These are phyloP conservation scores for Isichthys henryi DNA, from an alignment of 2,113 vertebrate species.

Conservation along the genomic window DNA sequence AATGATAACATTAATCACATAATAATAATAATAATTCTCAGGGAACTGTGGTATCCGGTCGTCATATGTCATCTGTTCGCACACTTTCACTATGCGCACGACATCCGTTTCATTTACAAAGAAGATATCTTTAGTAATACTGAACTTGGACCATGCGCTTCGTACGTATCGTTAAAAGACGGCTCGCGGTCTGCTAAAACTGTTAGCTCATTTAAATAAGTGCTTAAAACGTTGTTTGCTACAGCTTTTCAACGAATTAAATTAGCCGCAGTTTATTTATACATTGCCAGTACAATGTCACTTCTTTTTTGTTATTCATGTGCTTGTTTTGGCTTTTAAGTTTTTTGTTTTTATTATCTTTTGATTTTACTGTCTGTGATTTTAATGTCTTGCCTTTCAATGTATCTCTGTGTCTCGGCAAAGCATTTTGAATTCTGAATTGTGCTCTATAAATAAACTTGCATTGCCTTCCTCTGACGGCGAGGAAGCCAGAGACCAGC, in stretches of 20 bases:
- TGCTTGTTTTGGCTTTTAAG: not conserved
- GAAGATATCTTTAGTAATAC: not conserved
- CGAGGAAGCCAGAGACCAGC: not conserved
- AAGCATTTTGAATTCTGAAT: not conserved
- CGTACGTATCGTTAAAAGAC: not conserved
- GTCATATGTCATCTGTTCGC: not conserved
- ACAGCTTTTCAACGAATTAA: not conserved
- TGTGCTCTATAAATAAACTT: not conserved
- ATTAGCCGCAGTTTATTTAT: not conserved
- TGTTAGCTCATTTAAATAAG: not conserved
- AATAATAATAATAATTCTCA: not conserved
- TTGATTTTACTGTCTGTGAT: not conserved
- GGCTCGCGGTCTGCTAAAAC: not conserved
- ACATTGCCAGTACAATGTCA: not conserved
- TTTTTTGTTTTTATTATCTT: not conserved
- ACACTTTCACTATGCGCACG: not conserved
- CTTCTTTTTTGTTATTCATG: not conserved
- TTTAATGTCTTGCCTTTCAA: not conserved
- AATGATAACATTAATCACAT: no score
- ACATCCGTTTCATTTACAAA: not conserved
- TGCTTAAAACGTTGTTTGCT: not conserved
- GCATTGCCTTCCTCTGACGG: not conserved
- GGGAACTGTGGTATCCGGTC: not conserved
- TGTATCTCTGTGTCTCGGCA: not conserved
- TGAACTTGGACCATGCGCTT: not conserved